Evolutionary conservation across 2,888 invertebrate species (phyloP).

Genomic region (Smittia sp.): DNA sequence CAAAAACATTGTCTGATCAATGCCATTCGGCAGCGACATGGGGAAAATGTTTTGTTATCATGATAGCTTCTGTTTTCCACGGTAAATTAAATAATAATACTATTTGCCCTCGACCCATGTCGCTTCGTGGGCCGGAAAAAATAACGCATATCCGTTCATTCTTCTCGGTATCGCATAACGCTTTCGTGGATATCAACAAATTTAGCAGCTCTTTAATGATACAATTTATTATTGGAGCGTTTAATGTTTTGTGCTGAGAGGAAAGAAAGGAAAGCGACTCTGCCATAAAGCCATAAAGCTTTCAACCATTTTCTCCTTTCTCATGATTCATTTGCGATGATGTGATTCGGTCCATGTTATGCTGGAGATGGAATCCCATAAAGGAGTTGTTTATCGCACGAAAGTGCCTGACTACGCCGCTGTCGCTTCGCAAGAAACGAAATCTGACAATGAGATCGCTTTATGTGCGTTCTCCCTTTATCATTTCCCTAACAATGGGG

Average conservation of each 20-base stretch:
- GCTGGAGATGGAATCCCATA: background rate
- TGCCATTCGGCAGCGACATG: too few relatives aligned
- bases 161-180: background rate
- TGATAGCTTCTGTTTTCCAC: background rate
- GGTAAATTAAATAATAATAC: constrained; percentile 27
- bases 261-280: constrained; percentile 3
- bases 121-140: constrained; percentile 7
- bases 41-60: too few relatives aligned
- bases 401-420: background rate
- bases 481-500: background rate
- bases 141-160: background rate
- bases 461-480: background rate
- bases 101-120: background rate
- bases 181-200: constrained; percentile 23
- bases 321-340: constrained; percentile 11
- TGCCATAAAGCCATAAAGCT: constrained; percentile 24
- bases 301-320: background rate
- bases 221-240: constrained; percentile 24
- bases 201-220: constrained; percentile 23
- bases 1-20: too few relatives aligned
- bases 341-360: background rate
- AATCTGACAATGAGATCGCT: constrained; percentile 3
- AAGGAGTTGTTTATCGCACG: background rate
- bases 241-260: constrained; percentile 15
- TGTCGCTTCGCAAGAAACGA: background rate